Conservation (phyloP, 2,888 invertebrate genomes). For the Drosophila testacea region DNA sequence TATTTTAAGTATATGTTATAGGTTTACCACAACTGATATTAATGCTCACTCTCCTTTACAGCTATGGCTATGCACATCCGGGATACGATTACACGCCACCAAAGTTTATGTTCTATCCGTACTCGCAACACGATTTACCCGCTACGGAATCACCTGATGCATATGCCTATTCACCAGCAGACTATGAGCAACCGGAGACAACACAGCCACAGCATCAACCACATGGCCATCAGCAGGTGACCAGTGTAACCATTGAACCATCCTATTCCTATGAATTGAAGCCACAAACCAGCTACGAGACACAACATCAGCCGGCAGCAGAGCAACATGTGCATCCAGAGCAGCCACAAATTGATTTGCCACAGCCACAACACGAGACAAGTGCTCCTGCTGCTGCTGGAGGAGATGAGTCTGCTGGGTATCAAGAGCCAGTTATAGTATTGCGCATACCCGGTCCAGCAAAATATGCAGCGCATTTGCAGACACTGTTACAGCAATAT, state of each 20-base stretch:
- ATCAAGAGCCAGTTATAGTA: conserved; percentile 84
- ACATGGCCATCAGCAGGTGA: conserved; percentile 63
- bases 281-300: conserved; percentile 73
- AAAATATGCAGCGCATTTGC: conserved; percentile 84
- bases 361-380: conserved; percentile 49
- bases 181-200: conserved; percentile 58
- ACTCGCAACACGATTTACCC: conserved; percentile 89
- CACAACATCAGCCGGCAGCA: conserved; percentile 29
- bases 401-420: conserved; percentile 40
- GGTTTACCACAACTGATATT: background rate
- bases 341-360: conserved; percentile 70
- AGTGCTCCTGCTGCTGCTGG: conserved; percentile 6
- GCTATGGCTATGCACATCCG: conserved; percentile 83
- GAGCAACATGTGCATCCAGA: conserved; percentile 52
- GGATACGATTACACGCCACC: conserved; percentile 85
- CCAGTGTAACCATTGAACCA: conserved; percentile 87
- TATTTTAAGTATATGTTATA: no score
- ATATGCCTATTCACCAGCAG: conserved; percentile 61
- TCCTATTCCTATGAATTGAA: conserved; percentile 86
- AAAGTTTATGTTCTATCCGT: conserved; percentile 89
- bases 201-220: conserved; percentile 29
- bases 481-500: conserved; percentile 84
- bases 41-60: conserved; percentile 37
- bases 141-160: conserved; percentile 70
- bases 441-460: conserved; percentile 84